A percentile compares a stretch with the other conserved stretches of the same genome.
Conservation (phyloP, 92 coral and sea anemone species). For the Parazoanthus darwini region DNA sequence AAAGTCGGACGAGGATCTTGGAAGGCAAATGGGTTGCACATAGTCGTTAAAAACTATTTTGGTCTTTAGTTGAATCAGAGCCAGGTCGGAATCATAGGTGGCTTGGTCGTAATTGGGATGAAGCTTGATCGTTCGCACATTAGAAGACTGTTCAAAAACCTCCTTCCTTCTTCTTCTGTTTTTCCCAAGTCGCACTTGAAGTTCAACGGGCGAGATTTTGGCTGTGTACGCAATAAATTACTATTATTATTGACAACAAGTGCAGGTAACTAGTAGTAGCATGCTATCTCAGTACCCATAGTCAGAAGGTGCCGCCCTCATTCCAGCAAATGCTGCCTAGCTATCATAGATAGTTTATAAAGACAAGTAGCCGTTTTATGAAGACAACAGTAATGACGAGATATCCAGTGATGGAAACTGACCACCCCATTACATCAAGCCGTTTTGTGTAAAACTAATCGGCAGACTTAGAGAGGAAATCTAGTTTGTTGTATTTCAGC, state of each 20-base stretch:
- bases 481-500: no score
- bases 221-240: slow-evolving; percentile 3
- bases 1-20: slow-evolving; percentile 47
- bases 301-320: no score
- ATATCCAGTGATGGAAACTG: no score
- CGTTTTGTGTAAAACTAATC: no score
- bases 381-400: no score
- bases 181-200: slow-evolving; percentile 78
- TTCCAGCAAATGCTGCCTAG: no score
- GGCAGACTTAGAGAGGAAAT: no score
- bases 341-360: no score
- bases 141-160: slow-evolving; percentile 55
- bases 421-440: no score
- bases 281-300: no score
- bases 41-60: slow-evolving; percentile 66
- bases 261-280: no score
- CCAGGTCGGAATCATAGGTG: slow-evolving; percentile 74
- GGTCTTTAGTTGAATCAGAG: slow-evolving; percentile 60
- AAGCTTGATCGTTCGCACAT: slow-evolving; percentile 51
- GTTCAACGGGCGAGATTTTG: slow-evolving; percentile 12
- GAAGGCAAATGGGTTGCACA: slow-evolving; percentile 85
- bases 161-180: slow-evolving; percentile 51
- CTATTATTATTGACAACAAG: not conserved
- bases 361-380: no score
- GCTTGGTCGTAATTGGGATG: slow-evolving; percentile 52